Percentiles rank a stretch among this genome's conserved stretches.
Conservation (phyloP, 2,797 vertebrate species). For the Helostoma temminkii region DNA sequence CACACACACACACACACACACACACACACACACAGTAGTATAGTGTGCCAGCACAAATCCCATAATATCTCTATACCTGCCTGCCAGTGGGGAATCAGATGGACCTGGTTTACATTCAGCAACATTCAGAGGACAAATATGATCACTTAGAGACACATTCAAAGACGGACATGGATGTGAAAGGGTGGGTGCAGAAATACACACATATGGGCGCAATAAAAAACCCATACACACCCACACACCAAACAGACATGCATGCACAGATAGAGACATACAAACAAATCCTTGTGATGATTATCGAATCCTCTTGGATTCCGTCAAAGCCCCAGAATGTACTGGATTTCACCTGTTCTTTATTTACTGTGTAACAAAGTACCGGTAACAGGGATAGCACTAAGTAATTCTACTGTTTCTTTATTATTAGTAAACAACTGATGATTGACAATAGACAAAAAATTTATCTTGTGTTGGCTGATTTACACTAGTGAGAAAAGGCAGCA, state of each 20-base stretch:
- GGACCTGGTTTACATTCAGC: slow-evolving; percentile 75
- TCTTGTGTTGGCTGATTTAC: slow-evolving; percentile 44
- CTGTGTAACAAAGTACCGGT: slow-evolving; percentile 87
- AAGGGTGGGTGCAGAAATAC: slow-evolving; percentile 3
- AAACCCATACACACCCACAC: not conserved
- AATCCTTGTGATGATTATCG: slow-evolving; percentile 94
- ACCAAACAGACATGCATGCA: slow-evolving; percentile 19
- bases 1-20: slow-evolving; percentile 32
- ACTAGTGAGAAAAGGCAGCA: slow-evolving; percentile 41
- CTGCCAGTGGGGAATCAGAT: slow-evolving; percentile 67
- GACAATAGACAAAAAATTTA: not conserved
- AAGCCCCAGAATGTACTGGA: slow-evolving; percentile 95
- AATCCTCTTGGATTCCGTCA: slow-evolving; percentile 92
- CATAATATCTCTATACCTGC: slow-evolving; percentile 68
- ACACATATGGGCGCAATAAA: slow-evolving; percentile 8
- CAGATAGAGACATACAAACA: slow-evolving; percentile 70
- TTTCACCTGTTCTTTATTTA: slow-evolving; percentile 97
- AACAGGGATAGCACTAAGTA: not conserved
- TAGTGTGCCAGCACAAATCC: slow-evolving; percentile 64
- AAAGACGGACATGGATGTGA: slow-evolving; percentile 17
- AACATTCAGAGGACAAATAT: slow-evolving; percentile 73
- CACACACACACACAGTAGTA: slow-evolving; percentile 9
- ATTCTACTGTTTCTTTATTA: not conserved
- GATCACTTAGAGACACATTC: slow-evolving; percentile 70
- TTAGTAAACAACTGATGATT: not conserved